These are phyloP conservation scores for Bradypus variegatus DNA, from an alignment of 2,797 vertebrate genomes.

Conservation along the genomic window DNA sequence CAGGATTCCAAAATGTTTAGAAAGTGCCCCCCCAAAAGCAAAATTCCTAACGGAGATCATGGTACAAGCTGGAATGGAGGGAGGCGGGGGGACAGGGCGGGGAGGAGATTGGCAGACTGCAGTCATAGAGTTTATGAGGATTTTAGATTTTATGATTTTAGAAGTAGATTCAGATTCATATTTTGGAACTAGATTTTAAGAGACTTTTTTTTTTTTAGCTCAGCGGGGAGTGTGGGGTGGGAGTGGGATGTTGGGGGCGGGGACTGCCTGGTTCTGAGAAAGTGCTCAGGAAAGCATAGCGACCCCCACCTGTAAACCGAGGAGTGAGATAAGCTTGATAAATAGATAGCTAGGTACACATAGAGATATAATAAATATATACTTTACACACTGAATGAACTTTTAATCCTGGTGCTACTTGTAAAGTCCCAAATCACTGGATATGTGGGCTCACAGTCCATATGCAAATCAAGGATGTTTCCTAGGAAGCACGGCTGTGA, in stretches of 20 bases:
- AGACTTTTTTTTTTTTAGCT: neutral
- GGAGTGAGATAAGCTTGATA: neutral
- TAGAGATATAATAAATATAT: too few relatives aligned
- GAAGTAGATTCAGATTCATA: too few relatives aligned
- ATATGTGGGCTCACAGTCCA: neutral
- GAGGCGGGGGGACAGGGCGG: rapidly evolving
- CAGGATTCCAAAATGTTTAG: neutral
- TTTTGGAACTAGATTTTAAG: neutral
- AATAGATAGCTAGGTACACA: neutral
- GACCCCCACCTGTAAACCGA: neutral
- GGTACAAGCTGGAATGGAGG: neutral
- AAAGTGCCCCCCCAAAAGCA: neutral
- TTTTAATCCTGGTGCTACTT: neutral
- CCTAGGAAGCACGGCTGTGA: too few relatives aligned
- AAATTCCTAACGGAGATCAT: neutral
- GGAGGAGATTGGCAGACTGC: rapidly evolving
- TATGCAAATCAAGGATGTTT: neutral
- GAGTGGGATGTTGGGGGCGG: neutral
- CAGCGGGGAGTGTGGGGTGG: neutral
- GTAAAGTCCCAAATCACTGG: neutral
- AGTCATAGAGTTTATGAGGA: too few relatives aligned
- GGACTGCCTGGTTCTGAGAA: neutral
- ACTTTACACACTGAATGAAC: neutral
- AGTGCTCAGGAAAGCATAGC: neutral
- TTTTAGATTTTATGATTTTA: too few relatives aligned